A percentile compares a stretch with the other conserved stretches of the same genome.
Evolutionary conservation across 2,888 invertebrate genomes (phyloP).

Genomic region (Aleiodes leptofemur): DNA sequence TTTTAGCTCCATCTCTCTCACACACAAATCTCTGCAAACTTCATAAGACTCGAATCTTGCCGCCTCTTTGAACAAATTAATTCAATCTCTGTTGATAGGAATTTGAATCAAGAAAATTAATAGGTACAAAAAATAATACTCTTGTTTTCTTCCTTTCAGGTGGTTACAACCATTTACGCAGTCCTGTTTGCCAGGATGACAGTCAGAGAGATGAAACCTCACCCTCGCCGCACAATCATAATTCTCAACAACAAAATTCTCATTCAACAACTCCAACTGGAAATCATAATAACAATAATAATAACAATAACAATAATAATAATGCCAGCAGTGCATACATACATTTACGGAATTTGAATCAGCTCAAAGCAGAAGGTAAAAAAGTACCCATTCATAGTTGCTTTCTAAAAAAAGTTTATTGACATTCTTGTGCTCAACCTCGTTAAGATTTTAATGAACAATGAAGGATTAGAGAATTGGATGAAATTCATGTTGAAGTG

Average conservation of each 20-base stretch:
- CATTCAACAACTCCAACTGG: constrained; percentile 70
- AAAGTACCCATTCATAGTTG: not conserved
- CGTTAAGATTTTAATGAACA: too few species aligned
- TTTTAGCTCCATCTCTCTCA: constrained; percentile 53
- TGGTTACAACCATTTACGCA: constrained; percentile 78
- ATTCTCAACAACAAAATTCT: constrained; percentile 65
- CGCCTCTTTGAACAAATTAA: not conserved
- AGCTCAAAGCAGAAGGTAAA: constrained; percentile 73
- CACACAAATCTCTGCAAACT: constrained; percentile 5
- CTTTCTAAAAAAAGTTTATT: too few species aligned
- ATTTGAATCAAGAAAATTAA: not conserved
- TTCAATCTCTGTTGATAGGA: not conserved
- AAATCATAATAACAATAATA: constrained; percentile 67
- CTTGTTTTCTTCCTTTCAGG: constrained; percentile 70
- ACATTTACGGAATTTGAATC: constrained; percentile 71
- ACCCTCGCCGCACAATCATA: constrained; percentile 71
- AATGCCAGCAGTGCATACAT: constrained; percentile 71
- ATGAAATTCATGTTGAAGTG: too few species aligned
- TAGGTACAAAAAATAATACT: constrained; percentile 8
- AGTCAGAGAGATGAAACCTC: constrained; percentile 73
- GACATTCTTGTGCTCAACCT: too few species aligned
- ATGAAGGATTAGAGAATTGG: too few species aligned
- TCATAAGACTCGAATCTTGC: not conserved
- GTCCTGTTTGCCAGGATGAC: constrained; percentile 76
- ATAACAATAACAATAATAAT: constrained; percentile 58